phyloP scores from a whole-genome alignment of 2,888 invertebrate species.

The Achlya flavicornis region DNA sequence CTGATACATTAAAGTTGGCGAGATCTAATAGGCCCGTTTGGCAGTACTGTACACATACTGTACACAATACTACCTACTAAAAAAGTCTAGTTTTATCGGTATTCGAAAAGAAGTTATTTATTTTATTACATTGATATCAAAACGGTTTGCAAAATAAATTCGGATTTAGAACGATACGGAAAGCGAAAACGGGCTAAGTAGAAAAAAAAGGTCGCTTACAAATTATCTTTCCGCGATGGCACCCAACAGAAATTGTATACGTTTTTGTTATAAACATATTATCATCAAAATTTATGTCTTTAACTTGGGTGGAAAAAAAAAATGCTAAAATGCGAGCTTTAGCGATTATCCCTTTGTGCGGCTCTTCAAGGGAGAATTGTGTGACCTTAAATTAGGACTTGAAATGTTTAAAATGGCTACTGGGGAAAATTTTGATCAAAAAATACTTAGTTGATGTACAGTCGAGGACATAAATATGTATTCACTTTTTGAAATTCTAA shows the following conservation, averaged over 20 bases:
- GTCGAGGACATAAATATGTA: too few species aligned
- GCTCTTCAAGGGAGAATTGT: not conserved
- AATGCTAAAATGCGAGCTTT: not conserved
- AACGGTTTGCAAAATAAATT: not conserved
- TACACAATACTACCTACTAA: too few species aligned
- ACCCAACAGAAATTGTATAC: slow-evolving; percentile 1
- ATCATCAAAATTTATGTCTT: slow-evolving; percentile 5
- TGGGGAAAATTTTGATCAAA: not conserved
- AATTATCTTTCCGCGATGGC: slow-evolving; percentile 7
- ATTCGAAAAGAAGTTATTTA: not conserved
- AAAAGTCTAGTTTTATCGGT: too few species aligned
- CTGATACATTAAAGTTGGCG: too few species aligned
- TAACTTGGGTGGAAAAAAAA: not conserved
- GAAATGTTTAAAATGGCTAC: not conserved
- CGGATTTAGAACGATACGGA: not conserved
- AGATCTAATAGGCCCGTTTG: too few species aligned
- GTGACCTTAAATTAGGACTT: not conserved
- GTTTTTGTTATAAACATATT: slow-evolving; percentile 13
- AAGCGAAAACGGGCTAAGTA: slow-evolving; percentile 3
- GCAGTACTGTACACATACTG: too few species aligned
- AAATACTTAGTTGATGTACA: not conserved
- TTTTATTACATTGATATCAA: not conserved
- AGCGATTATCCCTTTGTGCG: not conserved
- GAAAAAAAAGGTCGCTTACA: slow-evolving; percentile 4
- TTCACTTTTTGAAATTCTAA: too few species aligned